Evolutionary conservation across 2,888 invertebrate genomes (phyloP), one percentile per base, ranked within the genome.

Genomic region (Drosophila colorata): DNA sequence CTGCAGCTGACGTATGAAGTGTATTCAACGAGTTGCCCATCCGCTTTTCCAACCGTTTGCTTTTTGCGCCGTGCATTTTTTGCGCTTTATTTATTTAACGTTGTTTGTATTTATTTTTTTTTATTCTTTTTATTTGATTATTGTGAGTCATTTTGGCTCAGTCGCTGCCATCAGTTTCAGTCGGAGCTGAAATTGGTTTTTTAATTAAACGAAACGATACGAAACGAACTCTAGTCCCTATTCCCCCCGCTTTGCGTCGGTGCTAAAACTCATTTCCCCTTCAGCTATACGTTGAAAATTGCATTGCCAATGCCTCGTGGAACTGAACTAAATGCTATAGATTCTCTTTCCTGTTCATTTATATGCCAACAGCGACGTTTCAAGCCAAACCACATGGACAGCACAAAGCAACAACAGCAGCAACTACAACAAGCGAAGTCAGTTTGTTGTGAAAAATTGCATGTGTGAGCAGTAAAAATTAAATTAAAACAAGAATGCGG

Each of bases 161-260:
- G 9, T 58, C 51, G 43, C 49, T 65, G 14, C 57, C 65, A 73
- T 78, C 87, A 75, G 56, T 71, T 78, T 67, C 66, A 69, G 46
- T 57, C 63, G 52, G 67, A 64, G 63, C 58, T 67, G 51, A 82
- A 80, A 86, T 88, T 78, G 87, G 68, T 72, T 80, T 84, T 88
- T 84, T 84, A 84, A 84, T 84, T 84, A 84, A 84, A 80, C 71
- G 59, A 64, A 76, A 75, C 66, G 68, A 61, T 77, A 52, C 47
- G 48, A 83, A 83, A 78, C 64, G 61, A 60, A 73, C 59, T 76
- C n/a, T 43, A 44, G 23, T 55, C 40, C 49, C 48, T 53, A 25
- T 47, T 51, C 20, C 37, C 14, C 35, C 14, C 18, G n/a, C 46
- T 1, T 13, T 28, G 9, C 23, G 2, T n/a, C 31, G n/a, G 9